Evolutionary conservation across 2,113 vertebrate genomes (phyloP).

Genomic region (Dinomys branickii): DNA sequence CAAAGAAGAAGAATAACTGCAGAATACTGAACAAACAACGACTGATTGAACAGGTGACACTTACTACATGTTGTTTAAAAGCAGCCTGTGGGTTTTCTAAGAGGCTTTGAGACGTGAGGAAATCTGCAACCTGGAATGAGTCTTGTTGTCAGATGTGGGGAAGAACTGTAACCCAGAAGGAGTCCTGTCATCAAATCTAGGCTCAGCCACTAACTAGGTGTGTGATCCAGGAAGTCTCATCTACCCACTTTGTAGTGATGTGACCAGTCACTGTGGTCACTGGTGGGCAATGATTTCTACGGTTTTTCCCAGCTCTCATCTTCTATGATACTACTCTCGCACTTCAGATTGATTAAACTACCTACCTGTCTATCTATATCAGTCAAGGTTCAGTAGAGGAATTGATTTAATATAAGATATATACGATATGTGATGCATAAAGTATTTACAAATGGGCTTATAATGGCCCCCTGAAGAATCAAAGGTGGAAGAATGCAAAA

Average conservation of each 20-base stretch:
- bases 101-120: background rate
- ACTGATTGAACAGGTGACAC: too few species aligned
- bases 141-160: too few species aligned
- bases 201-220: too few species aligned
- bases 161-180: background rate
- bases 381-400: background rate
- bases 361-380: background rate
- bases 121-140: too few species aligned
- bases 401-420: background rate
- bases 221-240: background rate
- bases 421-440: background rate
- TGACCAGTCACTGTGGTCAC: background rate
- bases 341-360: background rate
- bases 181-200: background rate
- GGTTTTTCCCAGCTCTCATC: background rate
- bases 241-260: fast-evolving
- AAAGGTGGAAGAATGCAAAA: background rate
- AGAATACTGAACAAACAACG: background rate
- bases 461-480: background rate
- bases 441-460: background rate
- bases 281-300: background rate
- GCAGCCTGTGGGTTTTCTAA: too few species aligned
- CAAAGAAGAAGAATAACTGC: background rate
- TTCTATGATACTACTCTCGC: background rate
- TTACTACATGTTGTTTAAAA: too few species aligned